Evolutionary conservation across 2,888 invertebrate genomes (phyloP).

Genomic region (Lucinisca nassula): DNA sequence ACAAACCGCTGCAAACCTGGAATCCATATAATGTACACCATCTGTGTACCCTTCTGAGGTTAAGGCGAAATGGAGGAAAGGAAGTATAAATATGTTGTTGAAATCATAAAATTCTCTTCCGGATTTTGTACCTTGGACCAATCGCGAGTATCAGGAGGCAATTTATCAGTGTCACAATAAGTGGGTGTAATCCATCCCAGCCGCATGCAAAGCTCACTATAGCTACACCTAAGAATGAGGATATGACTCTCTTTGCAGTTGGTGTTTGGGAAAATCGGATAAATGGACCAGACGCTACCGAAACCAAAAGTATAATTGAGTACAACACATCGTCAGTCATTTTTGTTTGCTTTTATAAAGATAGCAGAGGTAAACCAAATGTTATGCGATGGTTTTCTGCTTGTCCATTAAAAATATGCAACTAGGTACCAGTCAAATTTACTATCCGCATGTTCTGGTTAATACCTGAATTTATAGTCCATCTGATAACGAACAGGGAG

Average conservation of each 20-base stretch:
- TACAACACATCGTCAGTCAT: constrained; percentile 83
- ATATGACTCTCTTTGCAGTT: constrained; percentile 69
- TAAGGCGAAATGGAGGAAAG: too few species aligned
- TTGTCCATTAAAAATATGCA: too few species aligned
- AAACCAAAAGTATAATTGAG: constrained; percentile 77
- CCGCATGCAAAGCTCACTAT: constrained; percentile 78
- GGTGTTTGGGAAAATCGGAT: constrained; percentile 73
- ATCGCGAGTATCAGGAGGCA: constrained; percentile 77
- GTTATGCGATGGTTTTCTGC: too few species aligned
- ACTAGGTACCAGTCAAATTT: too few species aligned
- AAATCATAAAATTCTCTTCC: neutral
- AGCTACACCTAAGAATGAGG: constrained; percentile 71
- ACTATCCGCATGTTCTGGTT: too few species aligned
- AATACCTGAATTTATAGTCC: too few species aligned
- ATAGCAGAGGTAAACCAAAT: neutral
- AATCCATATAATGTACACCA: too few species aligned
- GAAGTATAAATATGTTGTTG: neutral
- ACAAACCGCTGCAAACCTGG: too few species aligned
- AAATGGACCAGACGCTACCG: constrained; percentile 77
- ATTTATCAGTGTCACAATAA: constrained; percentile 80
- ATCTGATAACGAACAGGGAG: too few species aligned
- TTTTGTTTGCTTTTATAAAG: neutral
- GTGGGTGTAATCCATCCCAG: constrained; percentile 78
- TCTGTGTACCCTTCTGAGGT: too few species aligned
- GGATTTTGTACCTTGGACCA: constrained; percentile 72